phyloP scores from a whole-genome alignment of 53 echinoderm and acorn worm genomes.

The Mesocentrotus franciscanus region DNA sequence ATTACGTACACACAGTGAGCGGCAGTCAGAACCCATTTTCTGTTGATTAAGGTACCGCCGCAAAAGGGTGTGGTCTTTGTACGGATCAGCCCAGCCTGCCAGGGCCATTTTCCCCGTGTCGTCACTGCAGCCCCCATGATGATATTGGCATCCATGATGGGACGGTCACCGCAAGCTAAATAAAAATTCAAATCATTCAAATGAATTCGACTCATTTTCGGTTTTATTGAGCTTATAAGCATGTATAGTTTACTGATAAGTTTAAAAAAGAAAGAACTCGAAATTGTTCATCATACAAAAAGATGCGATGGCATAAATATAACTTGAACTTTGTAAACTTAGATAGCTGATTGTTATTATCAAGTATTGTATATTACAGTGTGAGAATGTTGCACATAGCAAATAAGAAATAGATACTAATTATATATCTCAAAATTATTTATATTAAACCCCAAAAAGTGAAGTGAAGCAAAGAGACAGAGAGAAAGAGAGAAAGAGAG shows the following conservation, averaged over 20 bases:
- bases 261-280: too few relatives aligned
- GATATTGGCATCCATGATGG: conserved; percentile 24
- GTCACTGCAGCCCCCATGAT: conserved; percentile 20
- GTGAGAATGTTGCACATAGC: too few relatives aligned
- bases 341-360: too few relatives aligned
- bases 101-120: conserved; percentile 37
- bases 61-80: background rate
- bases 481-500: background rate
- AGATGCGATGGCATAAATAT: too few relatives aligned
- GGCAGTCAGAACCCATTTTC: conserved; percentile 49
- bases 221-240: too few relatives aligned
- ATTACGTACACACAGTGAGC: conserved; percentile 53
- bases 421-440: too few relatives aligned
- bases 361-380: too few relatives aligned
- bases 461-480: background rate
- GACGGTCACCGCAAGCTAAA: conserved; percentile 10
- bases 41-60: conserved; percentile 46
- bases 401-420: too few relatives aligned
- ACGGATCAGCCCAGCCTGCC: conserved; percentile 32
- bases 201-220: too few relatives aligned
- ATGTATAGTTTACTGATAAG: too few relatives aligned
- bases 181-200: background rate
- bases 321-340: too few relatives aligned
- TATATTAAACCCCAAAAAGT: background rate
- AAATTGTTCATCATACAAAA: too few relatives aligned